These are phyloP conservation scores for Hydriomena furcata DNA, from an alignment of 2,888 invertebrate genomes.

Conservation along the genomic window DNA sequence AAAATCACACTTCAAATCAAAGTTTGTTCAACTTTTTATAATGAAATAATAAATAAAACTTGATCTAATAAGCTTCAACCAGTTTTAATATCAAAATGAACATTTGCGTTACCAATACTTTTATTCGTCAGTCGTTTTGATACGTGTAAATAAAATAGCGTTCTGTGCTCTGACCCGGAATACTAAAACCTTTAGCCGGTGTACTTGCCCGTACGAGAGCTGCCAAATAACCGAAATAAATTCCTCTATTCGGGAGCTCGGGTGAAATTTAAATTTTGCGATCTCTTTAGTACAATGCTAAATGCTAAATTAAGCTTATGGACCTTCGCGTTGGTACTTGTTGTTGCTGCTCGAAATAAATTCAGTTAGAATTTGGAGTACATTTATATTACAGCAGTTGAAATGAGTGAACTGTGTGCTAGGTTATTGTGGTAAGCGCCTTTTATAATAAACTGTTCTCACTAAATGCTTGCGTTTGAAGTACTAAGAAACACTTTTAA, in stretches of 20 bases:
- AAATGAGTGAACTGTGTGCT: neutral
- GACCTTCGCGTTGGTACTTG: slow-evolving; percentile 11
- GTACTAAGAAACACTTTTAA: neutral
- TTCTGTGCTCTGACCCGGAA: slow-evolving; percentile 25
- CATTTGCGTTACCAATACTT: slow-evolving; percentile 9
- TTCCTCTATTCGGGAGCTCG: slow-evolving; percentile 21
- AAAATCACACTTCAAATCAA: neutral
- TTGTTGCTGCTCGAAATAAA: slow-evolving; percentile 13
- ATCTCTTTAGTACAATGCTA: slow-evolving; percentile 17
- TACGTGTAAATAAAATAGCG: slow-evolving; percentile 27
- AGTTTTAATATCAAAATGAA: slow-evolving; percentile 4
- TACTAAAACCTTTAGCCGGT: slow-evolving; percentile 26
- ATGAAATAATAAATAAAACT: neutral
- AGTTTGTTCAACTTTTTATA: neutral
- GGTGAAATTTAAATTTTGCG: slow-evolving; percentile 23
- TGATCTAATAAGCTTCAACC: neutral
- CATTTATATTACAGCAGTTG: slow-evolving; percentile 3
- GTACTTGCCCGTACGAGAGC: slow-evolving; percentile 39
- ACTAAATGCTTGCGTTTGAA: neutral
- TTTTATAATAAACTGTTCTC: neutral
- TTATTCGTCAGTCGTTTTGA: slow-evolving; percentile 13
- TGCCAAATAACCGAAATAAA: slow-evolving; percentile 54
- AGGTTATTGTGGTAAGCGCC: slow-evolving; percentile 12
- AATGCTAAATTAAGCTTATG: slow-evolving; percentile 23
- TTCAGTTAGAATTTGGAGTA: slow-evolving; percentile 14